Conservation (phyloP, 2,797 vertebrate species). For the Dendrocincla fuliginosa region DNA sequence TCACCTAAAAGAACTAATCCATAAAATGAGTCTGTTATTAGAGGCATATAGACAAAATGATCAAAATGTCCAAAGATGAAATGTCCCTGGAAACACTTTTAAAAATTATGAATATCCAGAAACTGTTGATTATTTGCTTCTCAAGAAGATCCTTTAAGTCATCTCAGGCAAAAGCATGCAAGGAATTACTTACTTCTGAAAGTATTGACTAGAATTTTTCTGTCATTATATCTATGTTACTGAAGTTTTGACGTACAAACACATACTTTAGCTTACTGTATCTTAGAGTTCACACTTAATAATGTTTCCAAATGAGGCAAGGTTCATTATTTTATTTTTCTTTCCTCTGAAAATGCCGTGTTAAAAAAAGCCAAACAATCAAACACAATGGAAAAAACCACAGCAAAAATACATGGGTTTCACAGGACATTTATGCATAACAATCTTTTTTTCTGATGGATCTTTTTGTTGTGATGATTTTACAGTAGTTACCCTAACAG, state of each 20-base stretch:
- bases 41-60: background rate
- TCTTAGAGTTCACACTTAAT: background rate
- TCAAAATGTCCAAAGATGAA: background rate
- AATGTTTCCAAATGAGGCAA: background rate
- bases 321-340: background rate
- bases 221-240: background rate
- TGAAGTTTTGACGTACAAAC: background rate
- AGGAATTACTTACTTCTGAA: background rate
- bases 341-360: background rate
- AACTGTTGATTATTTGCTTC: background rate
- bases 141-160: background rate
- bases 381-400: accelerated
- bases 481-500: background rate
- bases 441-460: background rate
- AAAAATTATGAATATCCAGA: background rate
- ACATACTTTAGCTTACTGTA: background rate
- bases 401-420: background rate
- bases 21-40: background rate
- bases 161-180: background rate
- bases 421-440: background rate
- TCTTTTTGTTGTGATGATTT: background rate
- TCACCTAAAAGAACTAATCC: background rate
- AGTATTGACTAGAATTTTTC: background rate
- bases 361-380: background rate
- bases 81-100: background rate